Percentiles rank a stretch among this genome's conserved stretches.
These are phyloP conservation scores for Callyntrura sp. DNA, from an alignment of 2,888 invertebrate species.

Conservation along the genomic window DNA sequence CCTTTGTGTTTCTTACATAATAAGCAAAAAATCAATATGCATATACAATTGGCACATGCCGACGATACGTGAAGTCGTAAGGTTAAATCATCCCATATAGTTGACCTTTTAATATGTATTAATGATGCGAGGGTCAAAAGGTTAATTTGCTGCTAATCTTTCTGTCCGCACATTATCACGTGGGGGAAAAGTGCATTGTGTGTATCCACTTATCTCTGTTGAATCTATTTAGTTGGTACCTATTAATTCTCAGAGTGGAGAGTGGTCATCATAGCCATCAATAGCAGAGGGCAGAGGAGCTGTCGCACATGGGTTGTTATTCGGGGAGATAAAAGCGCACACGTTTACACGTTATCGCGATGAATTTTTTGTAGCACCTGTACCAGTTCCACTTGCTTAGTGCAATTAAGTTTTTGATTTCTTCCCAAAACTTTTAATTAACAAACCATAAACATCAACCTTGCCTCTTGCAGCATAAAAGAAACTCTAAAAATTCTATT, in stretches of 20 bases:
- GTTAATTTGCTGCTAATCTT: conserved; percentile 47
- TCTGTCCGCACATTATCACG: conserved; percentile 29
- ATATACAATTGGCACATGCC: background rate
- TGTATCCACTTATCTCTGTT: no score
- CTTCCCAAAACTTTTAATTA: conserved; percentile 64
- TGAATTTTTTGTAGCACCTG: background rate
- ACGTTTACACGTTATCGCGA: background rate
- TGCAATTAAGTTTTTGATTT: conserved; percentile 40
- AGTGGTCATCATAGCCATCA: no score
- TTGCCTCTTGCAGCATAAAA: conserved; percentile 8
- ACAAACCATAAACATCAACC: conserved; percentile 54
- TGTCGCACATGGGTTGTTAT: background rate
- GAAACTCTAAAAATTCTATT: conserved; percentile 26
- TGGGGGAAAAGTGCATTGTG: background rate
- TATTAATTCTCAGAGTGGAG: no score
- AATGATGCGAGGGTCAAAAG: conserved; percentile 58
- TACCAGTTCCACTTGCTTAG: background rate
- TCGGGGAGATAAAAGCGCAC: background rate
- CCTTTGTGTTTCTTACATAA: background rate
- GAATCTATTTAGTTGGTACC: no score
- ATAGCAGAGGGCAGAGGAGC: background rate
- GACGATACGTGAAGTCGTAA: background rate
- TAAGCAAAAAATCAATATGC: background rate
- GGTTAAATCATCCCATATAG: background rate
- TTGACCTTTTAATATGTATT: conserved; percentile 61